Base-by-base conservation (phyloP, 1,140 invertebrate species). In the Temnothorax nylanderi region DNA sequence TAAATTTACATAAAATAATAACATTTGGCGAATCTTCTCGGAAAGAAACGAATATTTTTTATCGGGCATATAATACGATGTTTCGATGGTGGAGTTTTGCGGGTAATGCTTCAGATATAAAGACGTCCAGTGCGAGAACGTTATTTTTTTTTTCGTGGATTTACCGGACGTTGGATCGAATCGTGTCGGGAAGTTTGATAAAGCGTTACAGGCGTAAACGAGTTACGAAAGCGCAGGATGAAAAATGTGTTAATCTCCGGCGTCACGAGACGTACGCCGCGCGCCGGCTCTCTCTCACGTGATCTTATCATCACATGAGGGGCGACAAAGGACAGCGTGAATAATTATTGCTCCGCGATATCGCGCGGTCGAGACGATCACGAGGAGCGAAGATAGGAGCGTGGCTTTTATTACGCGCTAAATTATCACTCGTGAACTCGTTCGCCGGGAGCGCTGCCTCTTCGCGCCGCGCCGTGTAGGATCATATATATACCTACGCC, bases 271-370 rank as follows among this genome's bases (percentile, higher is more conserved):
- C 75, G 26, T 26, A 26, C 26, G 26, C 26, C 26, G 26, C 26
- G 7, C 69, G 44, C 58, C 47, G 26, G 3, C 62, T 75, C 62
- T 75, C 78, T 71, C 75, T 88, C 87, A 88, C 90, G 86, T 88
- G 91, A 90, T 90, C 18, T 89, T 91, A 91, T 92, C 90, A 91
- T 92, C 90, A 60, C 67, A 82, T 49, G 88, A 62, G 58, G 16
- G 69, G 80, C 74, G 41, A 32, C 58, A 49, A 56, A 41, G 62
- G 54, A 69, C 62, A 89, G 85, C 78, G 56, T 54, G 72, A 90
- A 91, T 89, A 87, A 89, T 89, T 88, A 82, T 84, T 84, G 69
- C 84, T 56, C 67, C 51, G 44, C 51, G 86, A 81, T 88, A 90
- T 90, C 87, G 21, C 84, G 37, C 64, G 32, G 32, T 54, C 18